phyloP scores from a whole-genome alignment of 2,888 invertebrate genomes.

The Rhorus exstirpatorius region DNA sequence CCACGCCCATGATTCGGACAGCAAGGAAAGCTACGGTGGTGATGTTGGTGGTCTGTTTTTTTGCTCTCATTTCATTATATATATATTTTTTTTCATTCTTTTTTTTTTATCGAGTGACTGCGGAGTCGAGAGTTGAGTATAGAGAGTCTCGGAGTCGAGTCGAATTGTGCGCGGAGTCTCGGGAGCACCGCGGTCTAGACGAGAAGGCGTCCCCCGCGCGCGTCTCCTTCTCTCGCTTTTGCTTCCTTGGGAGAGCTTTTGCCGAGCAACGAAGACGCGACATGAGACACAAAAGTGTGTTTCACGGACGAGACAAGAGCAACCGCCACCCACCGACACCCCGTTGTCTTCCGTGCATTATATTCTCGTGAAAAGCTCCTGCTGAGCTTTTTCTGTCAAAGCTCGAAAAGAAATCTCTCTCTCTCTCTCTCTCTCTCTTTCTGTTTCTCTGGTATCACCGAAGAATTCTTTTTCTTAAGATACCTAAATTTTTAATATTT shows the following conservation, averaged over 20 bases:
- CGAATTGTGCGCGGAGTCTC: conserved; percentile 70
- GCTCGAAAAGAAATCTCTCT: no score
- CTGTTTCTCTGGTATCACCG: conserved; percentile 14
- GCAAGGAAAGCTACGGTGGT: conserved; percentile 77
- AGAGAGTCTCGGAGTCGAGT: conserved; percentile 66
- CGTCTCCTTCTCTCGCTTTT: conserved; percentile 35
- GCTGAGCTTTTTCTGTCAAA: conserved; percentile 59
- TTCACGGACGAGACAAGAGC: conserved; percentile 65
- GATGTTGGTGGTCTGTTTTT: conserved; percentile 50
- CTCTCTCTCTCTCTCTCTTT: background rate
- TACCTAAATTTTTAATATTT: background rate
- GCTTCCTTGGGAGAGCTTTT: conserved; percentile 44
- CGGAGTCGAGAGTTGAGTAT: conserved; percentile 79
- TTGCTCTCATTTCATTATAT: conserved; percentile 35
- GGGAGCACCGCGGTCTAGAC: conserved; percentile 78
- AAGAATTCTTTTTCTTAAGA: background rate
- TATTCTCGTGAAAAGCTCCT: background rate
- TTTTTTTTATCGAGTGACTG: conserved; percentile 82
- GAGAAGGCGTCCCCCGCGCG: conserved; percentile 73
- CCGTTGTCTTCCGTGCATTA: conserved; percentile 46
- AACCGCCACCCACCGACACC: conserved; percentile 57
- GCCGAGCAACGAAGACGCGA: conserved; percentile 20
- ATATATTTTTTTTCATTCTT: conserved; percentile 40
- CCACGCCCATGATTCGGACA: conserved; percentile 78
- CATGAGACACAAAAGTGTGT: conserved; percentile 40